Evolutionary conservation across 2,113 vertebrate species (phyloP).

Genomic region (Stegostoma tigrinum): DNA sequence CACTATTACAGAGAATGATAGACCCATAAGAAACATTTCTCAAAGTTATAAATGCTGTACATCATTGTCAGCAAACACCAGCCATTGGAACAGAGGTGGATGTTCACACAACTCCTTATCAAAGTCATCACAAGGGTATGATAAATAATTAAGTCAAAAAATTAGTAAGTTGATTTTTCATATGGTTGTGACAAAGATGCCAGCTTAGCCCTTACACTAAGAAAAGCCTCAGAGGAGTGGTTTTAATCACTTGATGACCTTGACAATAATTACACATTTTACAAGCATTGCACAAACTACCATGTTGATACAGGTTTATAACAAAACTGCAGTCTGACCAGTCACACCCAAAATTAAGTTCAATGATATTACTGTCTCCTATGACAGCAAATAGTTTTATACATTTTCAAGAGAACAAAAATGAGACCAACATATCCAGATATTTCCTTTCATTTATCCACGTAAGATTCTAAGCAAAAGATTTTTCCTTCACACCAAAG

Average conservation of each 20-base stretch:
- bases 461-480: neutral
- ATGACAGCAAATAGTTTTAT: neutral
- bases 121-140: neutral
- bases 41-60: conserved; percentile 3
- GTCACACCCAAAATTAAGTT: conserved; percentile 12
- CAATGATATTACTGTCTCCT: neutral
- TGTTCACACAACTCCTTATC: neutral
- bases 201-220: neutral
- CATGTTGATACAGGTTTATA: conserved; percentile 19
- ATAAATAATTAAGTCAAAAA: neutral
- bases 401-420: neutral
- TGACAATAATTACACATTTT: conserved; percentile 25
- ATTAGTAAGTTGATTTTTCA: neutral
- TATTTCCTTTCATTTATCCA: neutral
- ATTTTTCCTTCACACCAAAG: neutral
- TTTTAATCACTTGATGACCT: conserved; percentile 19
- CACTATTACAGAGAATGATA: neutral
- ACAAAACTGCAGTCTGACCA: conserved; percentile 19
- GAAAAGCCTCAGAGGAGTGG: neutral
- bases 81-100: neutral
- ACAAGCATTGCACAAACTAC: conserved; percentile 21
- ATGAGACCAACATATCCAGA: neutral
- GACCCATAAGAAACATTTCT: neutral
- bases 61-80: neutral
- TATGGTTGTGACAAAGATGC: neutral